Evolutionary conservation across 2,797 vertebrate genomes (phyloP).

Genomic region (Pampus argenteus): DNA sequence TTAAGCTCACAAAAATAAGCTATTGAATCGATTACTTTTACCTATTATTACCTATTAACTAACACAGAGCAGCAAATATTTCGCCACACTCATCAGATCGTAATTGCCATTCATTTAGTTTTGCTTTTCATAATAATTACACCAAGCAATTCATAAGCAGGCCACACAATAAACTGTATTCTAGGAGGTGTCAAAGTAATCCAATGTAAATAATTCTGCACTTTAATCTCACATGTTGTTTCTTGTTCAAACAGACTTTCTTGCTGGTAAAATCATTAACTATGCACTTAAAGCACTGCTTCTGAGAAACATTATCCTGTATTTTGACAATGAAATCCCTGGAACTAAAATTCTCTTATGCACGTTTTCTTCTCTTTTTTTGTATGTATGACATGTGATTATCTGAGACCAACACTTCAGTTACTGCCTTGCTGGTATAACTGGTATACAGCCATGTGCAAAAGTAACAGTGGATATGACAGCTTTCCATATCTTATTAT

Average conservation of each 20-base stretch:
- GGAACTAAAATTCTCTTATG: conserved; percentile 2
- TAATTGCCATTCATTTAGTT: conserved; percentile 1
- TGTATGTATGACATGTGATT: conserved; percentile 28
- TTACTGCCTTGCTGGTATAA: conserved; percentile 10
- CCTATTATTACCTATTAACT: conserved; percentile 1
- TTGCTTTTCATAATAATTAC: conserved; percentile 8
- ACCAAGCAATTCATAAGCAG: conserved; percentile 7
- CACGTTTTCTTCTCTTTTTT: conserved; percentile 12
- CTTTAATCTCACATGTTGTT: neutral
- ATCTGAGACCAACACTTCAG: conserved; percentile 19
- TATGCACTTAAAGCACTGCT: neutral
- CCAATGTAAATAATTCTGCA: conserved; percentile 9
- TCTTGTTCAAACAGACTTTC: conserved; percentile 8
- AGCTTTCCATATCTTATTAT: conserved; percentile 15
- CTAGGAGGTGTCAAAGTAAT: conserved; percentile 15
- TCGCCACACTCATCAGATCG: neutral
- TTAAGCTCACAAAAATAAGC: neutral
- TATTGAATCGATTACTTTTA: conserved; percentile 1
- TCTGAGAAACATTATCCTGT: neutral
- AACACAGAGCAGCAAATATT: conserved; percentile 11
- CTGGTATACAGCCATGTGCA: conserved; percentile 6
- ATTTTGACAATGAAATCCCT: conserved; percentile 27
- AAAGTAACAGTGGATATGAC: neutral
- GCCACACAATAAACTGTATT: conserved; percentile 12
- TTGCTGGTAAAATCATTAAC: neutral